Evolutionary conservation across 2,797 vertebrate genomes (phyloP).

Genomic region (Pantherophis vulpinus): DNA sequence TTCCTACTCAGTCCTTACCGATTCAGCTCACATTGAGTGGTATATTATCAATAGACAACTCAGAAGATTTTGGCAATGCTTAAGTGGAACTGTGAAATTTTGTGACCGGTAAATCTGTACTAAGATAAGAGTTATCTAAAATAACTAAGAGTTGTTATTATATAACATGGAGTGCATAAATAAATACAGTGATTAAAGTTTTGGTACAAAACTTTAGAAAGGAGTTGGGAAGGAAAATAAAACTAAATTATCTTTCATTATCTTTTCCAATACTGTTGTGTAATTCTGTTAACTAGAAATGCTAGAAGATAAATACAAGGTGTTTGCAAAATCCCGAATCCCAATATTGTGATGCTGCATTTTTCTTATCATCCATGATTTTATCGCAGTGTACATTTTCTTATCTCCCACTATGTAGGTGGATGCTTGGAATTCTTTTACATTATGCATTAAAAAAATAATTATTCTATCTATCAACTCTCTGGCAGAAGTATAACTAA

Average conservation of each 20-base stretch:
- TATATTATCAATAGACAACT: neutral
- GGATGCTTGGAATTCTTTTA: neutral
- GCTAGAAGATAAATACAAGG: neutral
- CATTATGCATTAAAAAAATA: neutral
- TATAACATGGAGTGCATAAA: neutral
- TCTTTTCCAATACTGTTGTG: neutral
- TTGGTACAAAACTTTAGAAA: neutral
- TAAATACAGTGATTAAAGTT: neutral
- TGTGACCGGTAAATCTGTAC: neutral
- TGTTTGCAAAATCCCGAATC: neutral
- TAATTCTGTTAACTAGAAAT: neutral
- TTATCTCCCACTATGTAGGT: neutral
- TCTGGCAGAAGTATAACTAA: neutral
- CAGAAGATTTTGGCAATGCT: neutral
- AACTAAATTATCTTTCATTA: neutral
- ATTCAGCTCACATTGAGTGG: constrained; percentile 10
- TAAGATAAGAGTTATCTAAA: neutral
- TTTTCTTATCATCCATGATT: neutral
- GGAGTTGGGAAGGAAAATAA: neutral
- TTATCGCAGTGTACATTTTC: neutral
- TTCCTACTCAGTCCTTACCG: neutral
- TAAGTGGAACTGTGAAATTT: neutral
- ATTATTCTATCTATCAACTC: neutral
- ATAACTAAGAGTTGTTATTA: neutral
- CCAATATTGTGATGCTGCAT: neutral